Percentiles rank a stretch among this genome's conserved stretches.
phyloP scores from a whole-genome alignment of 30 jellyfish, hydroid and myxozoan genomes.

The Calvadosia cruxmelitensis region DNA sequence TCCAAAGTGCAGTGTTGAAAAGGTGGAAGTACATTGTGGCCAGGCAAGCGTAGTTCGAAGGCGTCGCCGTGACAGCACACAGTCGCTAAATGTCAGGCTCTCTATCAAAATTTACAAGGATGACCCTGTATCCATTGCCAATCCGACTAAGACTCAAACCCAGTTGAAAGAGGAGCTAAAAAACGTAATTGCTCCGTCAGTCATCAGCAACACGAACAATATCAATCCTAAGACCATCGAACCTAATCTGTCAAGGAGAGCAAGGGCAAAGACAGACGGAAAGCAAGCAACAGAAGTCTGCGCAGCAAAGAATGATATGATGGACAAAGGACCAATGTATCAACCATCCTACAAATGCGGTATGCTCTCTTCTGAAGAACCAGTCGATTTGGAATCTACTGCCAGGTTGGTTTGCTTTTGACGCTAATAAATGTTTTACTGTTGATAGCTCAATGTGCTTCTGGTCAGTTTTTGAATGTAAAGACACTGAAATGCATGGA shows the following conservation, averaged over 20 bases:
- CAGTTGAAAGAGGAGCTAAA: conserved; percentile 19
- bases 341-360: background rate
- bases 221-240: background rate
- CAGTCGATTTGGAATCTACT: conserved; percentile 1
- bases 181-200: conserved; percentile 27
- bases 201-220: conserved; percentile 12
- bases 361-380: no score
- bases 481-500: conserved; percentile 45
- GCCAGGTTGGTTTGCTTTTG: background rate
- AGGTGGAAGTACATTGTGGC: conserved; percentile 32
- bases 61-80: conserved; percentile 27
- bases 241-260: background rate
- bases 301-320: conserved; percentile 10
- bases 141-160: conserved; percentile 23
- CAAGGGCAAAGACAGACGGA: background rate
- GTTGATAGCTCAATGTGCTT: conserved; percentile 42
- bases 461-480: conserved; percentile 65
- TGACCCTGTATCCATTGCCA: conserved; percentile 21
- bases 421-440: background rate
- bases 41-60: conserved; percentile 33
- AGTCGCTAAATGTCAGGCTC: conserved; percentile 15
- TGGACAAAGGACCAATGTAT: background rate
- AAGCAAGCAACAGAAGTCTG: conserved; percentile 5
- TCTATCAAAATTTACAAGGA: conserved; percentile 26
- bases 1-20: conserved; percentile 9